These are phyloP conservation scores for Grammomys surdaster DNA, from an alignment of 2,113 vertebrate genomes.

Conservation along the genomic window DNA sequence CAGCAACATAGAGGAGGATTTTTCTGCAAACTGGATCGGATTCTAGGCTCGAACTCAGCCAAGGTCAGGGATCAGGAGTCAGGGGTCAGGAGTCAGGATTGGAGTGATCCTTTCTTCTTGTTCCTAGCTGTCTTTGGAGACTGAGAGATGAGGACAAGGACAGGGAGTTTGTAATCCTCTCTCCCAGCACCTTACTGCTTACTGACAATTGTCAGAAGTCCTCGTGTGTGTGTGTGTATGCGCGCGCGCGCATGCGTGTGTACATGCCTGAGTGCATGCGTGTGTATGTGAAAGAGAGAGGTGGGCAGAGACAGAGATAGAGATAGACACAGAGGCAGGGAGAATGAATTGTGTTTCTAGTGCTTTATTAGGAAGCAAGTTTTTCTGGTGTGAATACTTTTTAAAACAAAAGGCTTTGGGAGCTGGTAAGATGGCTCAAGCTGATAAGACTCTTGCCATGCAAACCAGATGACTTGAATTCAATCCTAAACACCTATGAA, in stretches of 20 bases:
- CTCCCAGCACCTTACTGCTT: not conserved
- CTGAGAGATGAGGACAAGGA: not conserved
- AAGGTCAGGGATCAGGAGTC: not conserved
- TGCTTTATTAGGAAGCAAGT: not conserved
- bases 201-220: not conserved
- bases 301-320: too few relatives aligned
- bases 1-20: too few relatives aligned
- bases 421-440: not conserved
- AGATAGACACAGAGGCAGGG: not conserved
- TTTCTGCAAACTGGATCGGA: not conserved
- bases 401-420: conserved; percentile 41
- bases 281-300: not conserved
- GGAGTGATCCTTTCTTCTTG: not conserved
- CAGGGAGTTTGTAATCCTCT: not conserved
- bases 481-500: not conserved
- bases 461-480: not conserved
- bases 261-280: not conserved
- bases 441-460: not conserved
- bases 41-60: not conserved
- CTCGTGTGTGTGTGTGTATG: not conserved
- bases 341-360: not conserved
- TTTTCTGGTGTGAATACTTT: conserved; percentile 38
- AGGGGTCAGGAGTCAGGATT: not conserved
- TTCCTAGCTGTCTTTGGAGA: conserved; percentile 1
- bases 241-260: not conserved